Base-by-base conservation (phyloP, 1,140 invertebrate species). In the Prorops nasuta region DNA sequence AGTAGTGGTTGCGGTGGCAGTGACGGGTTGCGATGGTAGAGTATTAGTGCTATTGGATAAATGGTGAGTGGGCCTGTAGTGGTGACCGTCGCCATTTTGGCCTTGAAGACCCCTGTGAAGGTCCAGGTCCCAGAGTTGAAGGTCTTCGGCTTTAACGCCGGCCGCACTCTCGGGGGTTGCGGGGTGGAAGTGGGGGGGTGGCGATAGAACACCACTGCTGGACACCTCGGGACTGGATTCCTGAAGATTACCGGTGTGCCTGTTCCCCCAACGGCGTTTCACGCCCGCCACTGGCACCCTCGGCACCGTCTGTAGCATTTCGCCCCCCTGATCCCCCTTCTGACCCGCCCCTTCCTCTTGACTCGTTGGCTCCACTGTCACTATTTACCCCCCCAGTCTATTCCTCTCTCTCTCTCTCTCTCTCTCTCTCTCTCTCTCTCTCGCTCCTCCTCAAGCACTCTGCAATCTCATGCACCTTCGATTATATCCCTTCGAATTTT, bases 121-220 rank as follows among this genome's bases (percentile, higher is more conserved):
- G 63, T 84, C 83, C 39, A 84, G 82, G 51, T 91, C 85, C 90
- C 90, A 93, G 47, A 92, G 80, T 57, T 92, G 90, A 36, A 91
- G 79, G 54, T 90, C 89, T 42, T 87, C 85, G 64, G 88, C 77
- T 67, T 87, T 74, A 67, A 41, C 39, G 15, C 6, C 20, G 17
- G 14, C 19, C 0, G 45, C 85, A 84, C 56, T 78, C 74, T 59
- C 69, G 3, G 88, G 86, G 42, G 86, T 84, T 14, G 85, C 82
- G 32, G 86, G 86, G 51, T 71, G 66, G 54, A 69, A 70, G 44
- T 69, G 67, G 1, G 63, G 64, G 0, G 68, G 70, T 15, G 72
- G 69, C 40, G 75, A 73, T 10, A 72, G 48, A 0, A 69, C 69
- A 28, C 67, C 64, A 43, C 71, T 71, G 54, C 71, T 74, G 4